Base-by-base conservation (phyloP, 2,113 vertebrate species). In the Probosciger aterrimus region DNA sequence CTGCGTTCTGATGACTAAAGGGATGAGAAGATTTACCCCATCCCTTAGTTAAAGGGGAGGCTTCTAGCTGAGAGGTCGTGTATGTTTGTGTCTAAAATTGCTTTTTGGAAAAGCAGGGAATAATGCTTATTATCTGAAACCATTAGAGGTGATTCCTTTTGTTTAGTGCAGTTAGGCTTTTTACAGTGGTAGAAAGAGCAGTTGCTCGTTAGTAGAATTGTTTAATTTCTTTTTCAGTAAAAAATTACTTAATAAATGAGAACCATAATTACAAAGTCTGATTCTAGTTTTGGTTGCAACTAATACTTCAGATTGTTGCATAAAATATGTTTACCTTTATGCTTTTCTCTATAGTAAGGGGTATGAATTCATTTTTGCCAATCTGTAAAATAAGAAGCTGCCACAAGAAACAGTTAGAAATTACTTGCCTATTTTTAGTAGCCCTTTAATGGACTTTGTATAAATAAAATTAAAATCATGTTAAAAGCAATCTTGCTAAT, bases 361-460 rank as follows among this genome's bases (percentile, higher is more conserved):
- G 3, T 43, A 9, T 0, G 0, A n/a, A 41, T 78, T 91, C n/a
- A 35, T 31, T 86, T 78, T 65, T 70, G 35, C 28, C 24, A 39
- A 7, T 81, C 19, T 57, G 22, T 85, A 73, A 43, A 59, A 33
- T 43, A 59, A 62, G 37, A 6, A 43, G 14, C 35, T 76, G 65
- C 28, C 5, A 33, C 19, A 67, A 77, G 86, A 28, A 2, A 30
- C 53, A 11, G 22, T 63, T 90, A n/a, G 0, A 15, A 86, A 37
- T 82, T 39, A n/a, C 23, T 82, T 88, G 20, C 4, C 1, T 68
- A 3, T 60, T 78, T 82, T 91, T 73, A 49, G 28, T 68, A 84
- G 39, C 41, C 11, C 0, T 1, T 63, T 67, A 74, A 67, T 0
- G 2, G 28, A 11, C 9, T 5, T 84, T 37, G 19, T 71, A 1